These are phyloP conservation scores for Ophiothrix spiculata DNA, from an alignment of 35 echinoderm and acorn worm species.

Conservation along the genomic window DNA sequence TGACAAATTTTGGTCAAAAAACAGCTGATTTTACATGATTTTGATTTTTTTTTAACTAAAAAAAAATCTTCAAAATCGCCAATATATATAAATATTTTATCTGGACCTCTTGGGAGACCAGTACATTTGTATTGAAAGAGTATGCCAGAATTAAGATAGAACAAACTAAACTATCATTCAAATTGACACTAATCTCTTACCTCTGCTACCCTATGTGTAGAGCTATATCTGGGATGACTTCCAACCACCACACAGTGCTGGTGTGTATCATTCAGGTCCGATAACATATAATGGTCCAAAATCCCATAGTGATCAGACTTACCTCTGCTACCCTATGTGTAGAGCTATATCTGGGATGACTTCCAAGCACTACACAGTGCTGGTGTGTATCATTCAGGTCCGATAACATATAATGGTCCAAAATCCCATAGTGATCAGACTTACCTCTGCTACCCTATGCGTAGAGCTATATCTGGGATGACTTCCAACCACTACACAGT, in stretches of 20 bases:
- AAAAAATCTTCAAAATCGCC: no score
- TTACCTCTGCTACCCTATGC: slow-evolving; percentile 60
- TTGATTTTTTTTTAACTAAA: no score
- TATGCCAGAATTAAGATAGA: no score
- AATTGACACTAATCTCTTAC: no score
- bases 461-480: slow-evolving; percentile 53
- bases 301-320: no score
- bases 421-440: no score
- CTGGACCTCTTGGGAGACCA: no score
- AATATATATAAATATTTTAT: no score
- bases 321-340: slow-evolving; percentile 60
- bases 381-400: slow-evolving; percentile 57
- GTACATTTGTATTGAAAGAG: no score
- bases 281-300: slow-evolving; percentile 68
- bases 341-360: slow-evolving; percentile 7
- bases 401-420: slow-evolving; percentile 52
- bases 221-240: slow-evolving; percentile 42
- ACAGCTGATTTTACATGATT: no score
- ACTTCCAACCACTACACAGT: slow-evolving; percentile 57
- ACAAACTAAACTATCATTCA: no score
- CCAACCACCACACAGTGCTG: slow-evolving; percentile 63
- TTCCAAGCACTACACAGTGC: slow-evolving; percentile 47
- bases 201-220: slow-evolving; percentile 60
- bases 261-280: slow-evolving; percentile 62
- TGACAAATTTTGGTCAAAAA: no score